Evolutionary conservation across 2,888 invertebrate genomes (phyloP).

Genomic region (Eucera pruinosa): DNA sequence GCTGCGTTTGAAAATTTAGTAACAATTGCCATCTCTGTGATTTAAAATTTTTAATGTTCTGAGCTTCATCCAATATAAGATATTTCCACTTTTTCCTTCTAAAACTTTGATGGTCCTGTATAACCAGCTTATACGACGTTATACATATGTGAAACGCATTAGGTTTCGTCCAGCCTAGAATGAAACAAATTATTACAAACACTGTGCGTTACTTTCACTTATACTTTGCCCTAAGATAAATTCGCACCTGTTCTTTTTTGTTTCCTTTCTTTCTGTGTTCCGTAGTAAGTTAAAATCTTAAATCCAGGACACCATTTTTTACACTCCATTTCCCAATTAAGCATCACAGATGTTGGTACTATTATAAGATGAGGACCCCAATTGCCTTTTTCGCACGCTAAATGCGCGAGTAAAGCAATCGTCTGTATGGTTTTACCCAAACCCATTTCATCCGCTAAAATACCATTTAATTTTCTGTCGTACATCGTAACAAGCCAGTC

Average conservation of each 20-base stretch:
- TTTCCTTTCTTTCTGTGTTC: slow-evolving; percentile 97
- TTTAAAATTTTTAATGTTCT: slow-evolving; percentile 99
- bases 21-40: slow-evolving; percentile 99
- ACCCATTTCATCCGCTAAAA: slow-evolving; percentile 98
- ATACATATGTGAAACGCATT: slow-evolving; percentile 99
- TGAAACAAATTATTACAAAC: slow-evolving; percentile 9
- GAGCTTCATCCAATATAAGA: slow-evolving; percentile 98
- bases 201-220: slow-evolving; percentile 3
- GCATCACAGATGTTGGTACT: slow-evolving; percentile 99
- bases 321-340: slow-evolving; percentile 99
- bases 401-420: slow-evolving; percentile 96
- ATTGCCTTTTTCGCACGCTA: slow-evolving; percentile 95
- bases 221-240: neutral
- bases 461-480: slow-evolving; percentile 97
- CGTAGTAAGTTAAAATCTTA: slow-evolving; percentile 99
- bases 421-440: slow-evolving; percentile 99
- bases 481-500: slow-evolving; percentile 99
- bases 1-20: slow-evolving; percentile 96
- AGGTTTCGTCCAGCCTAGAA: slow-evolving; percentile 96
- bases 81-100: slow-evolving; percentile 99
- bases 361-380: slow-evolving; percentile 99
- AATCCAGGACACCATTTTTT: slow-evolving; percentile 99
- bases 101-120: slow-evolving; percentile 99
- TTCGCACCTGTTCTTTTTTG: slow-evolving; percentile 89
- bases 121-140: slow-evolving; percentile 98